Evolutionary conservation across 1,140 invertebrate species (phyloP).

Genomic region (Bombus cullumanus): DNA sequence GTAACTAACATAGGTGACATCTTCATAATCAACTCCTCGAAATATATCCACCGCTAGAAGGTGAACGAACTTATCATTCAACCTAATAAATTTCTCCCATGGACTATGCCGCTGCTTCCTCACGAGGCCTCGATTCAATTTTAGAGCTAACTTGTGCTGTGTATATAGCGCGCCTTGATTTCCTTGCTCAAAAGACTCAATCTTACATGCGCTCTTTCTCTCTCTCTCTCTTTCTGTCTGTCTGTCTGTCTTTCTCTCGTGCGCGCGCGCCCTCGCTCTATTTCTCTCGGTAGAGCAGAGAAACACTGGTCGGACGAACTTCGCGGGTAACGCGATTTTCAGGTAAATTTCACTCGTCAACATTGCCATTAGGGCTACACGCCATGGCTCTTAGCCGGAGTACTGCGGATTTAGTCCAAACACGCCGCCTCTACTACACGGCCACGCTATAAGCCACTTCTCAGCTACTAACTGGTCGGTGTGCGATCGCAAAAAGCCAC

Average conservation of each 20-base stretch:
- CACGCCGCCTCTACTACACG: slow-evolving; percentile 31
- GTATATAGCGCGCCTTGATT: slow-evolving; percentile 3
- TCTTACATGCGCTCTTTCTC: not conserved
- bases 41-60: not conserved
- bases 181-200: slow-evolving; percentile 1
- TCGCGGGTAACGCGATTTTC: slow-evolving; percentile 71
- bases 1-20: not conserved
- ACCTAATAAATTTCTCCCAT: not conserved
- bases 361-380: slow-evolving; percentile 72
- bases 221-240: not conserved
- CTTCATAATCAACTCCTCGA: not conserved
- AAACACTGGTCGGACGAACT: slow-evolving; percentile 66
- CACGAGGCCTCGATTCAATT: slow-evolving; percentile 57
- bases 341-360: slow-evolving; percentile 69
- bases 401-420: slow-evolving; percentile 53
- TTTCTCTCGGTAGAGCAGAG: not conserved
- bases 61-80: not conserved
- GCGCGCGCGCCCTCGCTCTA: not conserved
- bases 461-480: not conserved
- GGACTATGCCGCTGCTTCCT: not conserved
- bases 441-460: slow-evolving; percentile 44
- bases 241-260: not conserved
- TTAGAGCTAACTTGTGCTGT: slow-evolving; percentile 14
- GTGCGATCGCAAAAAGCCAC: slow-evolving; percentile 23
- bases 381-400: slow-evolving; percentile 71